phyloP scores from a whole-genome alignment of 2,797 vertebrate genomes.

The Labroides dimidiatus region DNA sequence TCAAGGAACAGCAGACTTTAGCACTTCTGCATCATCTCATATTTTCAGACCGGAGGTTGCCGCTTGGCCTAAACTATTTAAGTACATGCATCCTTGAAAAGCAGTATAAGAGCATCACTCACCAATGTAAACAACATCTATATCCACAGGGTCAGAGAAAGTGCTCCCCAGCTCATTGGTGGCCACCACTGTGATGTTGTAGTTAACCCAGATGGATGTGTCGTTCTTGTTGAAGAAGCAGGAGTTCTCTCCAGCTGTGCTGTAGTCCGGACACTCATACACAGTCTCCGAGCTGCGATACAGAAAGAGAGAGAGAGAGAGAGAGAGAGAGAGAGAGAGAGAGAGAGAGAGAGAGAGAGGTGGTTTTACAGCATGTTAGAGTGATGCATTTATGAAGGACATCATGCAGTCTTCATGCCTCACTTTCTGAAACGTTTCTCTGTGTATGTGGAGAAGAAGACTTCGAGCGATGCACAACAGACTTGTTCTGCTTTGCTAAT shows the following conservation, averaged over 20 bases:
- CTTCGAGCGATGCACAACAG: no score
- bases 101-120: constrained; percentile 54
- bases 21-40: no score
- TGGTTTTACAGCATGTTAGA: constrained; percentile 14
- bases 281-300: constrained; percentile 73
- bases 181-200: constrained; percentile 91
- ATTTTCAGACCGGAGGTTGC: no score
- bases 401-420: constrained; percentile 1
- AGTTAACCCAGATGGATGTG: constrained; percentile 89
- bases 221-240: constrained; percentile 94
- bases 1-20: no score
- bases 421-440: background rate
- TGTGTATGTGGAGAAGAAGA: no score
- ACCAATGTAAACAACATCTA: constrained; percentile 93
- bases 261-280: constrained; percentile 92
- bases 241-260: constrained; percentile 88
- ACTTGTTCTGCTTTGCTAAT: background rate
- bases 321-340: no score
- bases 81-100: no score
- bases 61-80: background rate
- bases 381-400: background rate
- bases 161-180: constrained; percentile 87
- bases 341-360: no score
- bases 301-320: no score
- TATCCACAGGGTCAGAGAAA: constrained; percentile 85